phyloP scores from a whole-genome alignment of 2,797 vertebrate genomes.

The Synaphobranchus kaupii region DNA sequence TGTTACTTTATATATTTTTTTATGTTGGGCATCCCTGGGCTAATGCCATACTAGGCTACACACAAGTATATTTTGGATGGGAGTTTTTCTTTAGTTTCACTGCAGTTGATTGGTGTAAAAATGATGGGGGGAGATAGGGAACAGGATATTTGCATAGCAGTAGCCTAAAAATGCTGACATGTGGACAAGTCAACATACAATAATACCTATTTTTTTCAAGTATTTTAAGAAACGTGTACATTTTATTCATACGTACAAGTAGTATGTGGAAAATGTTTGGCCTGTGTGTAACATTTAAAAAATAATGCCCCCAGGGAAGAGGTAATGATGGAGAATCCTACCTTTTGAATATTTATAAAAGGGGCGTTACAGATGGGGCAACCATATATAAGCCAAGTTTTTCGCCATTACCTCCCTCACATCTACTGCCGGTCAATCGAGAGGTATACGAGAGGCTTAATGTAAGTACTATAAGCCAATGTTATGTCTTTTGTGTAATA shows the following conservation, averaged over 20 bases:
- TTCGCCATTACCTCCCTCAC: background rate
- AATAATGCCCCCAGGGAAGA: background rate
- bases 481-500: background rate
- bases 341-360: constrained; percentile 30
- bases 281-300: background rate
- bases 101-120: background rate
- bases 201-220: background rate
- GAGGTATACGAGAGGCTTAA: background rate
- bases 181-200: too few relatives aligned
- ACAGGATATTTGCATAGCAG: too few relatives aligned
- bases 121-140: background rate
- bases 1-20: background rate
- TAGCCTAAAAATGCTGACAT: too few relatives aligned
- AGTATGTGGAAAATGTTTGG: background rate
- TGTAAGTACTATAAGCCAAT: background rate
- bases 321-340: background rate
- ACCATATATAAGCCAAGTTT: constrained; percentile 11
- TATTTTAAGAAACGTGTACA: background rate
- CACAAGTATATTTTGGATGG: background rate
- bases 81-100: background rate
- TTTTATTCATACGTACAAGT: background rate
- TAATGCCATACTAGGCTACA: background rate
- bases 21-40: background rate
- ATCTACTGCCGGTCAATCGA: constrained; percentile 27
- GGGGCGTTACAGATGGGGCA: constrained; percentile 18